A percentile compares a stretch with the other conserved stretches of the same genome.
phyloP scores from a whole-genome alignment of 2,888 invertebrate species.

The Teinopalpus imperialis region DNA sequence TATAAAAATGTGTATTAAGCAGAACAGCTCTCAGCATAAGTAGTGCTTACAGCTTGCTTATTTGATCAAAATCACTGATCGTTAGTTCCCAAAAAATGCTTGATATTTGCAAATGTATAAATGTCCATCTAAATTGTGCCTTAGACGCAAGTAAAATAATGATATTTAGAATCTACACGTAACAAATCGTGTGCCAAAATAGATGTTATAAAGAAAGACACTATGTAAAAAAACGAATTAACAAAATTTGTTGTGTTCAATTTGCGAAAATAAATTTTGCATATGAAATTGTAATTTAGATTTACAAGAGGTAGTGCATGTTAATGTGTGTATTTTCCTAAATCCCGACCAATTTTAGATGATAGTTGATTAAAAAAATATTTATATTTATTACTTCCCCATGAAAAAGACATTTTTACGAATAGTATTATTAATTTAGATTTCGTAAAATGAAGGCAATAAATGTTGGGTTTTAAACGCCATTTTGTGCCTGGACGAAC shows the following conservation, averaged over 20 bases:
- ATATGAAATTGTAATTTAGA: slow-evolving; percentile 27
- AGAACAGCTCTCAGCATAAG: background rate
- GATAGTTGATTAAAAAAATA: slow-evolving; percentile 66
- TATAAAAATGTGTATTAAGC: background rate
- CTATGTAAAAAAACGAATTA: slow-evolving; percentile 13
- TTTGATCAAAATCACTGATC: slow-evolving; percentile 1
- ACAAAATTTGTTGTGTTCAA: slow-evolving; percentile 17
- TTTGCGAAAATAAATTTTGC: slow-evolving; percentile 23
- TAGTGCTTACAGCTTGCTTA: slow-evolving; percentile 2
- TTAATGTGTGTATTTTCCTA: slow-evolving; percentile 69
- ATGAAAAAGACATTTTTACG: slow-evolving; percentile 80
- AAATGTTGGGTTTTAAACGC: slow-evolving; percentile 74
- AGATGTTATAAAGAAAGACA: slow-evolving; percentile 22
- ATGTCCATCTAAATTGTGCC: slow-evolving; percentile 64
- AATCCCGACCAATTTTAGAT: slow-evolving; percentile 76
- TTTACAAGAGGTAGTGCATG: slow-evolving; percentile 39
- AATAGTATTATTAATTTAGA: slow-evolving; percentile 81
- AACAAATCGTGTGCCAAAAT: slow-evolving; percentile 63
- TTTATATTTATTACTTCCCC: slow-evolving; percentile 77
- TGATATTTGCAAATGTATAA: slow-evolving; percentile 20
- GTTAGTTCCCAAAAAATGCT: background rate
- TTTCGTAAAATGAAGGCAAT: slow-evolving; percentile 74
- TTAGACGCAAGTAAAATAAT: slow-evolving; percentile 62
- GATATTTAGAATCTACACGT: slow-evolving; percentile 36
- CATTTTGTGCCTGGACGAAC: slow-evolving; percentile 70